Evolutionary conservation across 2,888 invertebrate genomes (phyloP), one percentile per base, ranked within the genome.

Genomic region (Lysandra coridon): DNA sequence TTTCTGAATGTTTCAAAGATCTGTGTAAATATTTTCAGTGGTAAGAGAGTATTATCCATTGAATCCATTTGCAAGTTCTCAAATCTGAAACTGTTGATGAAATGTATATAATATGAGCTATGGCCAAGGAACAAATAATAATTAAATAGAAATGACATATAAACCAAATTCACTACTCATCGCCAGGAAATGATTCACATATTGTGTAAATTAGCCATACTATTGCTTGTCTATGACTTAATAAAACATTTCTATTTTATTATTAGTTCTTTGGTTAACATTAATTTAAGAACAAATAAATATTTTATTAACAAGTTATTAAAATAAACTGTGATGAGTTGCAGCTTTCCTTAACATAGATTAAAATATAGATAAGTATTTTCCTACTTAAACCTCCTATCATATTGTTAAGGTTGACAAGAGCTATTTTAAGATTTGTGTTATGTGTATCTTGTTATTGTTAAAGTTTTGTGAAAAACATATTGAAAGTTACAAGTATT

Each of bases 331-430:
- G 75, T 53, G 75, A 75, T 75, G 75, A 75, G 33, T 74, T 40
- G 40, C 75, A 75, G 49, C 30, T 76, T 76, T 57, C 57, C 30
- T 76, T 17, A 23, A 75, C 53, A n/a, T 76, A 76, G 53, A 57
- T 33, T 76, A 57, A 76, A 76, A 76, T 49, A 10, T 75, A 75
- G 75, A 75, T 76, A 76, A 76, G 76, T 76, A 76, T 76, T 57
- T 76, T 76, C 76, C 57, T 76, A 76, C 57, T 5, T 17, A 57
- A 75, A 10, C 44, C 57, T 76, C 76, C 17, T 76, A 57, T 37
- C 33, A 5, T 57, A 14, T 44, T 44, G 40, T 44, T 37, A 30
- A 30, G 23, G 4, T 64, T 64, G 17, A 37, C 17, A 69, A 10
- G 30, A 64, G 30, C 12, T 69, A 69, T 69, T 69, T 69, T 33